These are phyloP conservation scores for Nesogale talazaci DNA, from an alignment of 2,113 vertebrate genomes.

Conservation along the genomic window DNA sequence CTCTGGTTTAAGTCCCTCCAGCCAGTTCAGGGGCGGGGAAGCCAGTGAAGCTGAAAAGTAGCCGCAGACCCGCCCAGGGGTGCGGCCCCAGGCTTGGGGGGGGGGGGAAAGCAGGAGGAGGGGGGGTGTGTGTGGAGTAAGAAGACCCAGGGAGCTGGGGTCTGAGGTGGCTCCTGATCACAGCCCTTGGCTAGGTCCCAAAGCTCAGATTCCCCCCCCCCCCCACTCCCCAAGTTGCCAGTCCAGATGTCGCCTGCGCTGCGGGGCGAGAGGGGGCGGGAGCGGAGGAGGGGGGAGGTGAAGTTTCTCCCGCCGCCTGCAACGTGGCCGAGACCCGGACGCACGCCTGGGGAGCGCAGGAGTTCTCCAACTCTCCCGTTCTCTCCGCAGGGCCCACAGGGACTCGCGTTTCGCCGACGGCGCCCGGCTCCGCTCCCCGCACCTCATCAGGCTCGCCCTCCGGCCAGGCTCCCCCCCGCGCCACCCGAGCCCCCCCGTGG, in stretches of 20 bases:
- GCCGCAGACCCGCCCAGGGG: neutral
- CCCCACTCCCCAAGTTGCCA: constrained; percentile 32
- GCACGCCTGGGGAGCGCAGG: neutral
- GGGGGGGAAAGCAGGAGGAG: neutral
- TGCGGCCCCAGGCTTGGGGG: neutral
- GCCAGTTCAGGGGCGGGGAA: neutral
- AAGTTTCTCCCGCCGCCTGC: constrained; percentile 51
- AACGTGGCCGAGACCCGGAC: constrained; percentile 63
- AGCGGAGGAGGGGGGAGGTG: neutral
- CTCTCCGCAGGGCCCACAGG: neutral
- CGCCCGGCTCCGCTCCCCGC: neutral
- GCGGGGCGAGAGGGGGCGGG: neutral
- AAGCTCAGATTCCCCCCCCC: neutral
- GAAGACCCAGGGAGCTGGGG: neutral
- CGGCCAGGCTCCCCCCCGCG: neutral
- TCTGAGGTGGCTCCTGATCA: neutral
- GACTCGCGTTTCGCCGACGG: neutral
- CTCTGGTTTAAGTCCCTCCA: constrained; percentile 24
- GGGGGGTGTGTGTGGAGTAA: no score
- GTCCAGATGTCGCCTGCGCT: neutral
- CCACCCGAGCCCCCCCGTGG: constrained; percentile 20
- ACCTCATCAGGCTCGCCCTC: neutral
- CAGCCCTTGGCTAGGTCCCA: constrained; percentile 10
- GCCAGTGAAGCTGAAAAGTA: neutral
- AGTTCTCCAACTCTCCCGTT: constrained; percentile 24